phyloP scores from a whole-genome alignment of 1,140 invertebrate species.

The Latrodectus geometricus region DNA sequence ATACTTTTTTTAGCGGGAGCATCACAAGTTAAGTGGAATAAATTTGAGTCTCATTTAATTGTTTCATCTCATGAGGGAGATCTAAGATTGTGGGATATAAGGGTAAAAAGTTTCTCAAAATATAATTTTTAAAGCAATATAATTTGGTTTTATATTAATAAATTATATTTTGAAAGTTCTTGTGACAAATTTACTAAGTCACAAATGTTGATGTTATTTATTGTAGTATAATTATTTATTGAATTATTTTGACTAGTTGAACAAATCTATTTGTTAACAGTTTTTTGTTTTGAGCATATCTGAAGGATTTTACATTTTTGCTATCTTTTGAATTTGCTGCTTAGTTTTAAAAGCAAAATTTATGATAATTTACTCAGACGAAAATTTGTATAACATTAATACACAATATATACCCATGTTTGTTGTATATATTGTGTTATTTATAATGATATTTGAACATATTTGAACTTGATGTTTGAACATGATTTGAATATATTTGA shows the following conservation, averaged over 20 bases:
- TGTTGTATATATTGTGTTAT: background rate
- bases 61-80: slow-evolving; percentile 96
- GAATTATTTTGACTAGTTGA: too few relatives aligned
- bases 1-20: slow-evolving; percentile 80
- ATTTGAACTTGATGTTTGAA: too few relatives aligned
- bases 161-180: too few relatives aligned
- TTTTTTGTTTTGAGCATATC: too few relatives aligned
- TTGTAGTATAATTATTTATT: too few relatives aligned
- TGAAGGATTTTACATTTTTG: background rate
- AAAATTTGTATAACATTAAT: background rate
- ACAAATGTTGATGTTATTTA: too few relatives aligned
- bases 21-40: slow-evolving; percentile 94
- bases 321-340: background rate
- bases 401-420: background rate
- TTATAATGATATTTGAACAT: too few relatives aligned
- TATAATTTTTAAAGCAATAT: too few relatives aligned
- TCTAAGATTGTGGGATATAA: slow-evolving; percentile 93
- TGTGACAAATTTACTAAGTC: too few relatives aligned
- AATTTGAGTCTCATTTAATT: slow-evolving; percentile 82
- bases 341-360: background rate
- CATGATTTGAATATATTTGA: too few relatives aligned
- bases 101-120: slow-evolving; percentile 69
- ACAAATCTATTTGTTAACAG: too few relatives aligned
- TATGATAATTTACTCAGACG: background rate
- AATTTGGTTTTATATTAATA: too few relatives aligned